Conservation (phyloP, 2,797 vertebrate genomes). For the Scolopax rusticola region DNA sequence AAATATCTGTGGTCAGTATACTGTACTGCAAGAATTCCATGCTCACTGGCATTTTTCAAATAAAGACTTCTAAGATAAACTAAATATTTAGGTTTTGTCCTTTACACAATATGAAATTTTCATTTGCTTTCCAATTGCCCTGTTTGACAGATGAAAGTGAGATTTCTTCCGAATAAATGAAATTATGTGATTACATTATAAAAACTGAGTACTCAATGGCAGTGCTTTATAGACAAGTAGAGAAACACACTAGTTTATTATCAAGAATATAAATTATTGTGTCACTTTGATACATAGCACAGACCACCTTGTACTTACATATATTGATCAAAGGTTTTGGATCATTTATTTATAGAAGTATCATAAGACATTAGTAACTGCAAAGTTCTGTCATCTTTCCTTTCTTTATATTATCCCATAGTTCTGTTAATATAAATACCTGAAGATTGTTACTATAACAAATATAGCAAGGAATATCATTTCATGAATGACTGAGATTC, state of each 20-base stretch:
- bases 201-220: not conserved
- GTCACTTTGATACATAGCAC: not conserved
- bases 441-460: not conserved
- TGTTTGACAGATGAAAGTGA: not conserved
- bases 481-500: not conserved
- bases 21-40: not conserved
- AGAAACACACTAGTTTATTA: constrained; percentile 14
- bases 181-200: not conserved
- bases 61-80: not conserved
- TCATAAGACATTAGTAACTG: not conserved
- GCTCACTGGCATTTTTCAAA: not conserved
- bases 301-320: not conserved
- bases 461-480: not conserved
- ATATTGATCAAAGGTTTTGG: not conserved
- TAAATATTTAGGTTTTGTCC: not conserved
- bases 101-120: not conserved
- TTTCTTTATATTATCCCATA: constrained; percentile 8
- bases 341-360: not conserved
- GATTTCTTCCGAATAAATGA: not conserved
- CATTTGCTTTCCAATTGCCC: constrained; percentile 2
- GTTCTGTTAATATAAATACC: not conserved
- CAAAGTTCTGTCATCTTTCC: not conserved
- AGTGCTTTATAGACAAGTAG: not conserved
- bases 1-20: not conserved
- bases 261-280: constrained; percentile 43